Evolutionary conservation across 2,888 invertebrate species (phyloP), one percentile per base, ranked within the genome.

Genomic region (Gryllus longicercus): DNA sequence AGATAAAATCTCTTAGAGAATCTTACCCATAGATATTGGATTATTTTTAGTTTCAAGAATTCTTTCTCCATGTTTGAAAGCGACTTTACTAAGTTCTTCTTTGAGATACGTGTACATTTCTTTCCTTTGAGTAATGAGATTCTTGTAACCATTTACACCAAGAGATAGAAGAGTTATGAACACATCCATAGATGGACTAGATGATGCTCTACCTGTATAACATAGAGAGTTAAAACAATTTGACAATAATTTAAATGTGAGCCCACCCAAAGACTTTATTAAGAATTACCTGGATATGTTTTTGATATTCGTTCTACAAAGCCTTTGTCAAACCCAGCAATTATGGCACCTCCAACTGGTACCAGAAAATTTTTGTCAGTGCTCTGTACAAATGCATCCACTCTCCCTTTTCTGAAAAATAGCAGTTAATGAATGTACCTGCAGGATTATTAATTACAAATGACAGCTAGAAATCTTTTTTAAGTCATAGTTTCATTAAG

Each of bases 291-390:
- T 83, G 93, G 93, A 88, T 95, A 95, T 83, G 90, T 90, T 86
- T 91, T 91, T 51, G 93, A 91, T 83, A 95, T 91, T 82, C 89
- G 87, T 82, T 91, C 89, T 50, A 94, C 87, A 38, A 91, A 86
- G 51, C 87, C 86, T 82, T 90, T 88, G 85, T 94, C 90, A 85
- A 92, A 93, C 0, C 93, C 92, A 49, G 93, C 93, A 80, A 95
- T 91, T 77, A 94, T 89, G 18, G 94, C 91, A 2, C 95, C 95
- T 12, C 95, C 95, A 2, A 96, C 95, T 18, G 95, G 95, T 49
- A 95, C 94, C 87, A 95, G 86, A 82, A 95, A 91, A 87, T 95
- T 95, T 86, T 96, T 95, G 86, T 95, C 95, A 14, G 94, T 92
- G 85, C 94, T 95, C 86, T 95, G 95, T 51, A 96, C 93, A 86